Conservation (phyloP, 2,113 vertebrate species). For the Xiphophorus hellerii region DNA sequence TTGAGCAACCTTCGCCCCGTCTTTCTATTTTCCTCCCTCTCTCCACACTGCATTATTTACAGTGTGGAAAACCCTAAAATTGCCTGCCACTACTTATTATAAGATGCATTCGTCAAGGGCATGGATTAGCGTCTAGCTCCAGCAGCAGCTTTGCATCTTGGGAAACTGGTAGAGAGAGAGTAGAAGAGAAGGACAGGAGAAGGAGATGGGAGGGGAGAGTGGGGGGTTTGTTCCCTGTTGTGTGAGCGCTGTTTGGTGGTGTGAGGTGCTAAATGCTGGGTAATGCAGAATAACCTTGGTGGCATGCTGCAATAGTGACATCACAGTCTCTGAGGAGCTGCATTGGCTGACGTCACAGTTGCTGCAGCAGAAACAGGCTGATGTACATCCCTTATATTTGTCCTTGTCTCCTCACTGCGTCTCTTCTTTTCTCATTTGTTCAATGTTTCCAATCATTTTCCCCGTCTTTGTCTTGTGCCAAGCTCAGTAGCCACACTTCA, state of each 20-base stretch:
- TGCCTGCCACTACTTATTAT: constrained; percentile 78
- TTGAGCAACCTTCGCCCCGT: constrained; percentile 8
- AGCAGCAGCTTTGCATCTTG: constrained; percentile 67
- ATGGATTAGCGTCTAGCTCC: constrained; percentile 66
- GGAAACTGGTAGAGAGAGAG: constrained; percentile 48
- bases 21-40: constrained; percentile 21
- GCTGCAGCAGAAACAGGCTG: constrained; percentile 70
- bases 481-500: constrained; percentile 30
- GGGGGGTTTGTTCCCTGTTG: constrained; percentile 20
- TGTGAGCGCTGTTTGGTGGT: constrained; percentile 23
- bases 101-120: constrained; percentile 77
- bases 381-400: constrained; percentile 40
- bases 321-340: constrained; percentile 62
- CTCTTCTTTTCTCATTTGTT: constrained; percentile 6
- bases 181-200: constrained; percentile 18
- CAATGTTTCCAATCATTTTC: constrained; percentile 2
- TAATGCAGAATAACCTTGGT: constrained; percentile 77
- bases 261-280: constrained; percentile 52
- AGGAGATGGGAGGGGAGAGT: background rate
- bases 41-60: constrained; percentile 72
- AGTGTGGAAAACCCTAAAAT: constrained; percentile 75
- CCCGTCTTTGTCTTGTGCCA: constrained; percentile 18
- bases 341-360: constrained; percentile 67
- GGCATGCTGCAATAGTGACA: constrained; percentile 78
- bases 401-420: constrained; percentile 14